Conservation (phyloP, 2,113 vertebrate genomes). For the Melanerpes formicivorus region DNA sequence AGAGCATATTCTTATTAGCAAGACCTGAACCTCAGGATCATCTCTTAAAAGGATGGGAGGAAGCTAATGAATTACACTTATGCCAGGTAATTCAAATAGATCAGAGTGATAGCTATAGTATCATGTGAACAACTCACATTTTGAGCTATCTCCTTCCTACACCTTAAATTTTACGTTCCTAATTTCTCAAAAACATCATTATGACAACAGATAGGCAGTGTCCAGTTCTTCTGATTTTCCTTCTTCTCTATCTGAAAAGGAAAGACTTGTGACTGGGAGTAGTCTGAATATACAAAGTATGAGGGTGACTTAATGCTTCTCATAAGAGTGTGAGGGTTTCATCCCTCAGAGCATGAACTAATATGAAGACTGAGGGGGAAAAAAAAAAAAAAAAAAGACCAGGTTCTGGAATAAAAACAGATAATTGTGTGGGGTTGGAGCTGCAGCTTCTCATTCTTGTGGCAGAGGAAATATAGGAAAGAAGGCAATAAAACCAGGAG, state of each 20-base stretch:
- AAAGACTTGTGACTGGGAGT: neutral
- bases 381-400: too few relatives aligned
- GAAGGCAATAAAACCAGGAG: neutral
- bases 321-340: neutral
- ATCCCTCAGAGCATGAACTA: neutral
- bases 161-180: neutral
- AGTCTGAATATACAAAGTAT: neutral
- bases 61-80: neutral
- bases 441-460: neutral
- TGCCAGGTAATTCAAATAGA: neutral
- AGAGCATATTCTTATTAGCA: neutral
- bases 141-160: neutral
- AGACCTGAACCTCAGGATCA: neutral
- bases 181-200: neutral
- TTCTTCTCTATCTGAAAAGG: neutral
- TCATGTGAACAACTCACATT: neutral
- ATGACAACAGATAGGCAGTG: neutral
- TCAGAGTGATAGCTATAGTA: neutral
- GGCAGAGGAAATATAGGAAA: neutral
- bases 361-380: neutral
- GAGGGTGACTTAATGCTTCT: neutral
- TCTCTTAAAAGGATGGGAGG: neutral
- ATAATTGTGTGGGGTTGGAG: neutral
- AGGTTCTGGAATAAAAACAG: neutral
- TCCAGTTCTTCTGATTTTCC: neutral